A percentile compares a stretch with the other conserved stretches of the same genome.
Conservation (phyloP, 2,113 vertebrate species). For the Alligator mississippiensis region DNA sequence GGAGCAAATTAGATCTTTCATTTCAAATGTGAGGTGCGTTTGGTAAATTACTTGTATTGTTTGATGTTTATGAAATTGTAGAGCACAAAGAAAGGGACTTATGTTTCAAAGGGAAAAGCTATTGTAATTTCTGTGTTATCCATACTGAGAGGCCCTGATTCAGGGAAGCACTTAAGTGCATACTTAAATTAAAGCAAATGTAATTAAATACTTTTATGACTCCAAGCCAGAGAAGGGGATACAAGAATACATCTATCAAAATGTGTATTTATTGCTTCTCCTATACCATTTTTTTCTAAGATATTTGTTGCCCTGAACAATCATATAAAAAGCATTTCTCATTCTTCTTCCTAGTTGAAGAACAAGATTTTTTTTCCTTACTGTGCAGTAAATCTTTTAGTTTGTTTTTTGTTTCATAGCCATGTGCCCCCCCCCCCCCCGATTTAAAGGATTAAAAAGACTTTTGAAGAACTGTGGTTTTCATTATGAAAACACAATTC, state of each 20-base stretch:
- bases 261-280: neutral
- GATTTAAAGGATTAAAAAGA: neutral
- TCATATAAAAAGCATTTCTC: neutral
- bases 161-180: neutral
- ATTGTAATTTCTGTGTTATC: neutral
- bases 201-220: neutral
- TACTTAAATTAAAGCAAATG: neutral
- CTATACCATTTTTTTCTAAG: neutral
- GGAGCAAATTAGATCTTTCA: neutral
- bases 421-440: neutral
- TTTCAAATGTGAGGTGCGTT: neutral
- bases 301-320: neutral
- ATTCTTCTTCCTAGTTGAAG: conserved; percentile 13
- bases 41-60: neutral
- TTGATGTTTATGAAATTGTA: neutral
- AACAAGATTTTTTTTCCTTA: neutral
- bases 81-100: neutral
- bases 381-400: neutral
- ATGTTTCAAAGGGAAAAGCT: neutral
- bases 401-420: neutral
- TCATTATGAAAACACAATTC: conserved; percentile 3
- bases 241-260: neutral
- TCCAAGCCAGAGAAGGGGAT: neutral
- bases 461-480: neutral
- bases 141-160: conserved; percentile 1